Evolutionary conservation across 2,888 invertebrate species (phyloP).

Genomic region (Leptura quadrifasciata): DNA sequence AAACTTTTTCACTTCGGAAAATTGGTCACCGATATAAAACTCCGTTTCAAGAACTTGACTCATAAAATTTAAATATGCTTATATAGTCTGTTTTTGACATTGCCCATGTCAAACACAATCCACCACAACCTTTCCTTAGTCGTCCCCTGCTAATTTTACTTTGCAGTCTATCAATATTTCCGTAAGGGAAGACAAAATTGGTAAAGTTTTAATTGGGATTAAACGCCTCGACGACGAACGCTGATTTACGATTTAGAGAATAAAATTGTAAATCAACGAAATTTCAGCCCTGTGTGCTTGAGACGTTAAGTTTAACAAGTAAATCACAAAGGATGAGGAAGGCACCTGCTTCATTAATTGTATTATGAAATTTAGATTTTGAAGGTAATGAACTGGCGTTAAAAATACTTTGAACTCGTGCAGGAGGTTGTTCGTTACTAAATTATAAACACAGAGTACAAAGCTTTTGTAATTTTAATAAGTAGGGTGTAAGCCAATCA

Average conservation of each 20-base stretch:
- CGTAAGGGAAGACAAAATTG: conserved; percentile 49
- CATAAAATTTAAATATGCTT: no score
- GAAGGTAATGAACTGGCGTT: conserved; percentile 30
- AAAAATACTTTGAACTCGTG: not conserved
- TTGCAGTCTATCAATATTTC: not conserved
- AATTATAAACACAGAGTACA: not conserved
- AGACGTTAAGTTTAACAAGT: conserved; percentile 11
- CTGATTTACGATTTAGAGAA: conserved; percentile 50
- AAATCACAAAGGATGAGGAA: conserved; percentile 2
- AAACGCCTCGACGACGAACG: conserved; percentile 51
- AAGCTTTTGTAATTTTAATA: no score
- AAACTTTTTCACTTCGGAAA: no score
- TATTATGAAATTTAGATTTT: conserved; percentile 24
- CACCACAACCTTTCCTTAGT: not conserved
- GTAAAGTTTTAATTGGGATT: conserved; percentile 59
- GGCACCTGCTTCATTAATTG: conserved; percentile 23
- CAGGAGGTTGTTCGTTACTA: not conserved
- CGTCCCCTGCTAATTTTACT: not conserved
- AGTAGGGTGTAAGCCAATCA: no score
- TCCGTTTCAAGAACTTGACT: no score
- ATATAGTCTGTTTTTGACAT: no score
- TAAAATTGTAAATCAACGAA: conserved; percentile 41
- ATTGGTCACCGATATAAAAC: no score
- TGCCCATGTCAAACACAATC: not conserved
- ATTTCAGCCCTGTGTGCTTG: conserved; percentile 3